Evolutionary conservation across 2,797 vertebrate species (phyloP).

Genomic region (Protonibea diacanthus): DNA sequence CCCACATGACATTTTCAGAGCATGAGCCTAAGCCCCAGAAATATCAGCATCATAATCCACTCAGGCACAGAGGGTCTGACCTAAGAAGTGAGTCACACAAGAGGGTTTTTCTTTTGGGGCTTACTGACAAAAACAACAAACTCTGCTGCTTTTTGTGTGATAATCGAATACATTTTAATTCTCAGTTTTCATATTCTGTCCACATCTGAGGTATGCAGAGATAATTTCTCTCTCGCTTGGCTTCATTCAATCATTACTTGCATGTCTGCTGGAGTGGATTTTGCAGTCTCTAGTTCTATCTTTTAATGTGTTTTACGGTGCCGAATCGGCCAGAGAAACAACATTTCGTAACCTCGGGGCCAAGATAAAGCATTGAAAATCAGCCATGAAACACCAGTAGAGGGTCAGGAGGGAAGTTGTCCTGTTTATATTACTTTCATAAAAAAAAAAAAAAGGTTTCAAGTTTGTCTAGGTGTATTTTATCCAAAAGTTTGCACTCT

Average conservation of each 20-base stretch:
- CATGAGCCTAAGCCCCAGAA: slow-evolving; percentile 34
- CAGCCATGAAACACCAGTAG: background rate
- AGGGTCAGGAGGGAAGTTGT: background rate
- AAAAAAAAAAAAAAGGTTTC: background rate
- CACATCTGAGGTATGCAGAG: background rate
- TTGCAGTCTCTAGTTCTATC: slow-evolving; percentile 18
- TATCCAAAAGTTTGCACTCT: slow-evolving; percentile 4
- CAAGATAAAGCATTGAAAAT: background rate
- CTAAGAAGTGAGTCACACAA: slow-evolving; percentile 23
- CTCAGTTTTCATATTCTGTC: slow-evolving; percentile 10
- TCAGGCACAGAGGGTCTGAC: slow-evolving; percentile 24
- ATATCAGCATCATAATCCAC: slow-evolving; percentile 32
- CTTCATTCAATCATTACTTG: slow-evolving; percentile 5
- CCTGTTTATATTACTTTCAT: slow-evolving; percentile 1
- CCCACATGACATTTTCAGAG: slow-evolving; percentile 16
- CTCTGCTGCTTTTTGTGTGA: slow-evolving; percentile 1
- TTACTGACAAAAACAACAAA: slow-evolving; percentile 24
- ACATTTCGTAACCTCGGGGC: background rate
- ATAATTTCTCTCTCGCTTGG: background rate
- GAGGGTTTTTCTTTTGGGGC: slow-evolving; percentile 17
- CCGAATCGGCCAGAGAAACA: background rate
- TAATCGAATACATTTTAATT: background rate
- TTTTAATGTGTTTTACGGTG: background rate
- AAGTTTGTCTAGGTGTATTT: slow-evolving; percentile 27
- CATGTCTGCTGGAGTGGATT: background rate